These are phyloP conservation scores for Diadema setosum DNA, from an alignment of 35 echinoderm and acorn worm genomes.

Conservation along the genomic window DNA sequence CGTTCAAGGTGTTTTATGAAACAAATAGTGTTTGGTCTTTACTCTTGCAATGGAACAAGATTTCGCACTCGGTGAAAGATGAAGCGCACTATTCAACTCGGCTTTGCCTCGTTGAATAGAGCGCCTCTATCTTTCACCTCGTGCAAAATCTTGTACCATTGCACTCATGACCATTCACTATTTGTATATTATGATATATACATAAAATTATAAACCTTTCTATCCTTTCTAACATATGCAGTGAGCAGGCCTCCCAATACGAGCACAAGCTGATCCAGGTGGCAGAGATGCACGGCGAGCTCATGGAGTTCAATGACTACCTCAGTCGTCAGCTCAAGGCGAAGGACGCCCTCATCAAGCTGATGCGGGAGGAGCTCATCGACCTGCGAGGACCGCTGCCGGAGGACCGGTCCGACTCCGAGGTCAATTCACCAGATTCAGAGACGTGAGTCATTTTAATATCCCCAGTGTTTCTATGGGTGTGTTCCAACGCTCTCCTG, in stretches of 20 bases:
- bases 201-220: not conserved
- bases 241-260: conserved; percentile 70
- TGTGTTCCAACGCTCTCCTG: too few species aligned
- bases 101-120: too few species aligned
- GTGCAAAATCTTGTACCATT: not conserved
- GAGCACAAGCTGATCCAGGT: conserved; percentile 94
- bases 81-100: too few species aligned
- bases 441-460: conserved; percentile 70
- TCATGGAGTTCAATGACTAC: conserved; percentile 99
- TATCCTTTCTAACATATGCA: not conserved
- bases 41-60: too few species aligned
- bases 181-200: too few species aligned
- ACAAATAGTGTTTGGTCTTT: too few species aligned
- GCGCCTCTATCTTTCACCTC: too few species aligned
- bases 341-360: conserved; percentile 58
- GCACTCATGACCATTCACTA: not conserved
- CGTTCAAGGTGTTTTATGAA: too few species aligned
- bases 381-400: conserved; percentile 86
- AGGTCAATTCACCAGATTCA: conserved; percentile 64
- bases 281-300: conserved; percentile 95
- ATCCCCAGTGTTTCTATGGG: too few species aligned
- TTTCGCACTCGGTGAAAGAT: too few species aligned
- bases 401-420: conserved; percentile 44
- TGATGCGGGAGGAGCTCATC: conserved; percentile 69
- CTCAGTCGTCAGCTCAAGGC: conserved; percentile 63